These are phyloP conservation scores for Suillia variegata DNA, from an alignment of 2,888 invertebrate species.

Conservation along the genomic window DNA sequence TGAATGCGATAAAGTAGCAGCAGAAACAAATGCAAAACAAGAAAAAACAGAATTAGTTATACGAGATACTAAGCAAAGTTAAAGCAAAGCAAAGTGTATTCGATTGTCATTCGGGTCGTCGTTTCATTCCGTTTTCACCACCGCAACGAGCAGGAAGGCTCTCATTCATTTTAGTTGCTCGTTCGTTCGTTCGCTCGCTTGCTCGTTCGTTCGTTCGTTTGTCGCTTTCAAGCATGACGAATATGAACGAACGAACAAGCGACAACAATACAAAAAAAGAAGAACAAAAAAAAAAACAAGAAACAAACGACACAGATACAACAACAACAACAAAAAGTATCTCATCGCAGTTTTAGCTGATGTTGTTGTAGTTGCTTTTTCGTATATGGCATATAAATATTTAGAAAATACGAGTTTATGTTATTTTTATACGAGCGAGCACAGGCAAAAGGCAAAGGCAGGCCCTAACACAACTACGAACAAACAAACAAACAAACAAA, in stretches of 20 bases:
- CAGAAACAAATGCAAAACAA: not conserved
- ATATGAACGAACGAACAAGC: not conserved
- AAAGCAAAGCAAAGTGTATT: not conserved
- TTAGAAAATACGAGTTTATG: not conserved
- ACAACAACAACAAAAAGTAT: conserved; percentile 8
- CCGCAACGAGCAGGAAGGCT: conserved; percentile 19
- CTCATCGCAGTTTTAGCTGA: not conserved
- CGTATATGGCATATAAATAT: not conserved
- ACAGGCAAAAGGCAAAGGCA: too few relatives aligned
- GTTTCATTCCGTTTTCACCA: conserved; percentile 22
- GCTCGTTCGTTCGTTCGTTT: not conserved
- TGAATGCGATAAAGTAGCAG: not conserved
- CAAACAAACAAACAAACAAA: not conserved
- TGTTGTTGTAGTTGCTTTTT: too few relatives aligned
- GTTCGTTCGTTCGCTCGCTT: not conserved
- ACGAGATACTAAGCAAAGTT: not conserved
- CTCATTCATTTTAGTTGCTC: not conserved
- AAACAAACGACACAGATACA: conserved; percentile 9
- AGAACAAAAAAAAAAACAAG: conserved; percentile 6
- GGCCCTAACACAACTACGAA: too few relatives aligned
- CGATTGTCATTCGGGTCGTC: not conserved
- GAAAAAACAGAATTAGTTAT: not conserved
- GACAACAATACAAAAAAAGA: not conserved
- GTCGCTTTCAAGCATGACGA: too few relatives aligned
- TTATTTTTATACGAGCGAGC: not conserved